Percentiles rank a stretch among this genome's conserved stretches.
These are phyloP conservation scores for Tenthredo scrophulariae DNA, from an alignment of 2,888 invertebrate species.

Conservation along the genomic window DNA sequence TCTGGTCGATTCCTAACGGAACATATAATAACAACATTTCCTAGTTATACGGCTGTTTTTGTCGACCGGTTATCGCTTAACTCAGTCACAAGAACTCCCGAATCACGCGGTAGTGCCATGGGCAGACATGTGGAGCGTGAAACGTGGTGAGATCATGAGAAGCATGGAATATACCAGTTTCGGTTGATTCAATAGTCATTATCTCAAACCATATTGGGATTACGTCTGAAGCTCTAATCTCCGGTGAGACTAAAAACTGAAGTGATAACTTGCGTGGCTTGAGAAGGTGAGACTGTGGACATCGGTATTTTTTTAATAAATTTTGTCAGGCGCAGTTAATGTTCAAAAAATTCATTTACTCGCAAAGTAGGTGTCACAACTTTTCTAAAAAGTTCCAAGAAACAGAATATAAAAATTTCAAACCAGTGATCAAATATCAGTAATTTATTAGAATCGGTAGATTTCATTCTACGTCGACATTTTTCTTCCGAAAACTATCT, in stretches of 20 bases:
- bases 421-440: no score
- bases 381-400: no score
- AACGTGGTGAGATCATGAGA: background rate
- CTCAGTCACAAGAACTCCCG: background rate
- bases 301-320: no score
- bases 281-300: no score
- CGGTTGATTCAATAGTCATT: background rate
- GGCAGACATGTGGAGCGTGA: background rate
- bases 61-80: background rate
- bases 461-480: no score
- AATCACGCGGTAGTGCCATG: background rate
- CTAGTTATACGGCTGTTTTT: background rate
- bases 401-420: no score
- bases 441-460: no score
- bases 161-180: background rate
- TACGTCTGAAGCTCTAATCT: background rate
- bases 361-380: no score
- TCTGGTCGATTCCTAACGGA: background rate
- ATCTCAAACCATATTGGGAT: background rate
- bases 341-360: no score
- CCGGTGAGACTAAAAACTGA: background rate
- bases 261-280: background rate
- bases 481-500: no score
- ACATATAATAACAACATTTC: background rate
- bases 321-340: no score